Conservation (phyloP, 2,888 invertebrate genomes). For the Callyntrura guangdongensis region DNA sequence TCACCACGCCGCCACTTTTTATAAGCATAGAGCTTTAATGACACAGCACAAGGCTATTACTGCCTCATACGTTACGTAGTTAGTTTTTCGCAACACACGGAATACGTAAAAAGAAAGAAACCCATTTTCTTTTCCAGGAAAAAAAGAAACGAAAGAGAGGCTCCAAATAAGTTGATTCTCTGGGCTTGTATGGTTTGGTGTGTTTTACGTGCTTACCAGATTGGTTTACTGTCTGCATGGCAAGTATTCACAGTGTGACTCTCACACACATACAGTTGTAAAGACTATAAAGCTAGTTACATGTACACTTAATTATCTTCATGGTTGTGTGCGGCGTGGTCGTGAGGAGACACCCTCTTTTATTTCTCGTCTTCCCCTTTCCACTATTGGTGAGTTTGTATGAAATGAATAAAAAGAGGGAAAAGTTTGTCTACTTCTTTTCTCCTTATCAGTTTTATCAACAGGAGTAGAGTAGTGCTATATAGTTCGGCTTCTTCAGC, state of each 20-base stretch:
- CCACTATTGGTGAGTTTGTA: slow-evolving; percentile 7
- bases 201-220: slow-evolving; percentile 54
- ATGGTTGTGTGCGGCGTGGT: slow-evolving; percentile 15
- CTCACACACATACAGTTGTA: not conserved
- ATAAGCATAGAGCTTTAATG: slow-evolving; percentile 63
- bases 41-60: slow-evolving; percentile 74
- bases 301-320: slow-evolving; percentile 60
- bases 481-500: not conserved
- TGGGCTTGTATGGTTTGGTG: slow-evolving; percentile 46
- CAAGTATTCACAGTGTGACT: not conserved
- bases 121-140: slow-evolving; percentile 1
- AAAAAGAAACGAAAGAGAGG: not conserved
- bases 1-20: slow-evolving; percentile 1
- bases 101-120: slow-evolving; percentile 47
- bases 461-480: slow-evolving; percentile 4
- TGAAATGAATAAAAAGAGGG: slow-evolving; percentile 27
- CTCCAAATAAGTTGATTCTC: slow-evolving; percentile 16
- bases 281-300: slow-evolving; percentile 36
- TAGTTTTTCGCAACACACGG: slow-evolving; percentile 54
- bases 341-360: slow-evolving; percentile 2
- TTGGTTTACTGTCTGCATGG: slow-evolving; percentile 37
- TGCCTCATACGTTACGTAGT: slow-evolving; percentile 74
- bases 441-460: slow-evolving; percentile 45
- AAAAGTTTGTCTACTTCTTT: slow-evolving; percentile 26
- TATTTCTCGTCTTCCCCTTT: slow-evolving; percentile 23